Evolutionary conservation across 2,113 vertebrate genomes (phyloP), one percentile per base, ranked within the genome.

Genomic region (Rhinoderma darwinii): DNA sequence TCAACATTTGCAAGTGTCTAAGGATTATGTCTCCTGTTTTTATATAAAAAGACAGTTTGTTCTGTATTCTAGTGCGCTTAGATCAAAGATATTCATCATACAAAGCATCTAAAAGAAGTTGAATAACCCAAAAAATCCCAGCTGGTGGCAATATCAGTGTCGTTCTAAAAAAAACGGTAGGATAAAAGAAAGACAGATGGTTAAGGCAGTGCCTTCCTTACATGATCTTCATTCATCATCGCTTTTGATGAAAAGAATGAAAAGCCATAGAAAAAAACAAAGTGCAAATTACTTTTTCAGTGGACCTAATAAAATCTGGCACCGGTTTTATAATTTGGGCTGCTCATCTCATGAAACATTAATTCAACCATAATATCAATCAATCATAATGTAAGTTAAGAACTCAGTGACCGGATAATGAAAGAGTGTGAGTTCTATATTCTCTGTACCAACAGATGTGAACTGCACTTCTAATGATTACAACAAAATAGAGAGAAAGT

Each of bases 331-430:
- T 85, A 85, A 85, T 85, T 85, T 78, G 84, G 73, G 73, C 73
- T 78, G 84, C 74, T 78, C 74, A 77, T 85, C 84, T 85, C 74
- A 66, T 85, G 56, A 85, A 78, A 85, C 84, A 85, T 85, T 78
- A 85, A 85, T 85, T 51, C 73, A 76, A 47, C 70, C 75, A 75
- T 84, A 84, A 84, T 84, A 54, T 82, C 74, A 85, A 85, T 78
- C 84, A 85, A 85, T 78, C 84, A 78, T 35, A 85, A 85, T 85
- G 68, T 30, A 66, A 63, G 56, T 68, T 78, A 68, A 78, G 41
- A 85, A 85, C 43, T 41, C 59, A 68, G 10, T 50, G 51, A 84
- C 84, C 74, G 27, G n/a, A 61, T 63, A 78, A 66, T 85, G 30
- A 78, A 75, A 78, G 56, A 85, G 32, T 39, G 1, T 18, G 68